Evolutionary conservation across 2,797 vertebrate genomes (phyloP).

Genomic region (Takifugu ocellatus): DNA sequence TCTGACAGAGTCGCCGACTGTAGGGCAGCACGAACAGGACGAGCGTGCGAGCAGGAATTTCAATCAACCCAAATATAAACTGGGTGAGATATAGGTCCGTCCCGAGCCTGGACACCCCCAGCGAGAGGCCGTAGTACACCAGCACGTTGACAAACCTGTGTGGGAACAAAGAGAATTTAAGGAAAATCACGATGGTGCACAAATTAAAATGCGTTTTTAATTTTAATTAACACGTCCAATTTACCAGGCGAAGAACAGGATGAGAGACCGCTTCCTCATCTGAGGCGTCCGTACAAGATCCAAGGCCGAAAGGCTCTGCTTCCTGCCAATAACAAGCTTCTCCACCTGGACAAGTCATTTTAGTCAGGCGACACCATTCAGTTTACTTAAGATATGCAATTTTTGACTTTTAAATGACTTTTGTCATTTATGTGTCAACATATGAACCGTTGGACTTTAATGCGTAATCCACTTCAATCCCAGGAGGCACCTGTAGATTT

Average conservation of each 20-base stretch:
- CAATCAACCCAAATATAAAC: slow-evolving; percentile 83
- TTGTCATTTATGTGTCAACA: not conserved
- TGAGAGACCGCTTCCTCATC: slow-evolving; percentile 75
- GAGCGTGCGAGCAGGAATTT: slow-evolving; percentile 79
- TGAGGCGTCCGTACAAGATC: slow-evolving; percentile 79
- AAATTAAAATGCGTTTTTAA: not conserved
- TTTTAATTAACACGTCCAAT: slow-evolving; percentile 6
- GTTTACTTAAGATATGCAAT: not conserved
- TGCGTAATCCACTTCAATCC: not conserved
- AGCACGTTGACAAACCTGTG: slow-evolving; percentile 86
- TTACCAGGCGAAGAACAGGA: slow-evolving; percentile 81
- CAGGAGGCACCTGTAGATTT: slow-evolving; percentile 47
- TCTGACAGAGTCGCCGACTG: slow-evolving; percentile 65
- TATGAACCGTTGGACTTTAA: not conserved
- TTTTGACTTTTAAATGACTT: too few species aligned
- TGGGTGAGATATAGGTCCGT: slow-evolving; percentile 85
- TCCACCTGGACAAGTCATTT: slow-evolving; percentile 52
- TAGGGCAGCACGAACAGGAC: slow-evolving; percentile 67
- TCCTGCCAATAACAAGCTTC: slow-evolving; percentile 31
- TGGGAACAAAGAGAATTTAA: not conserved
- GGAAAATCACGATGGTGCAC: not conserved
- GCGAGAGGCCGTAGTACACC: slow-evolving; percentile 84
- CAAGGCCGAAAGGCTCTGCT: slow-evolving; percentile 34
- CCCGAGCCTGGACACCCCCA: slow-evolving; percentile 83
- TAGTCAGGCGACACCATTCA: not conserved